Conservation (phyloP, 2,113 vertebrate genomes). For the Microcebus tavaratra region DNA sequence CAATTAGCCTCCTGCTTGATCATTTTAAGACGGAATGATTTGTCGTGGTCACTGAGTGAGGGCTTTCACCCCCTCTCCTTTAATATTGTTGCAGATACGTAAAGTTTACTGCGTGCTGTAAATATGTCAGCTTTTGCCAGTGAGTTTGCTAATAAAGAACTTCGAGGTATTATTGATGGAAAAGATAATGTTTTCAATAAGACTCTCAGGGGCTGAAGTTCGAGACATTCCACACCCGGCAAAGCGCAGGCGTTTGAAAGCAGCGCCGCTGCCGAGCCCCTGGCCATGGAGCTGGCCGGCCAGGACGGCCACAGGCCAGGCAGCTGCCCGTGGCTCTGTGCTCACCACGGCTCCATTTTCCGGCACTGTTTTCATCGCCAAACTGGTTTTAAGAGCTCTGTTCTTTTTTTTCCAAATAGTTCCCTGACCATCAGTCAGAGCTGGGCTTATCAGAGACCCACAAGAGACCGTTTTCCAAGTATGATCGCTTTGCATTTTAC, state of each 20-base stretch:
- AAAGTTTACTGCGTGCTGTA: conserved; percentile 87
- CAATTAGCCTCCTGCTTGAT: conserved; percentile 86
- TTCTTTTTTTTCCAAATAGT: not conserved
- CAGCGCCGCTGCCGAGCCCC: not conserved
- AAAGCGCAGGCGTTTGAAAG: conserved; percentile 33
- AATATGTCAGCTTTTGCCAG: conserved; percentile 87
- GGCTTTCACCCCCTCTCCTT: conserved; percentile 71
- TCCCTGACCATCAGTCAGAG: conserved; percentile 52
- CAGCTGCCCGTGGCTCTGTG: not conserved
- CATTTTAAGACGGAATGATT: conserved; percentile 85
- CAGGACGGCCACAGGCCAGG: not conserved
- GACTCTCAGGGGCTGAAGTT: conserved; percentile 55
- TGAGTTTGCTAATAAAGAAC: conserved; percentile 86
- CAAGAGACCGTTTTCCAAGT: conserved; percentile 74
- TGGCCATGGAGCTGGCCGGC: accelerated
- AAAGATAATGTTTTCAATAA: conserved; percentile 90
- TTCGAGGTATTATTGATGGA: conserved; percentile 86
- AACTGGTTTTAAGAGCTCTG: not conserved
- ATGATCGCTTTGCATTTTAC: conserved; percentile 59
- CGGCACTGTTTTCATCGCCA: conserved; percentile 26
- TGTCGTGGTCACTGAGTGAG: conserved; percentile 79
- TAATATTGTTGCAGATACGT: conserved; percentile 85
- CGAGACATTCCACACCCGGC: conserved; percentile 47
- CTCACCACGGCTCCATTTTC: not conserved
- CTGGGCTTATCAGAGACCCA: conserved; percentile 66